Base-by-base conservation (phyloP, 2,888 invertebrate species). In the Hedya salicella region DNA sequence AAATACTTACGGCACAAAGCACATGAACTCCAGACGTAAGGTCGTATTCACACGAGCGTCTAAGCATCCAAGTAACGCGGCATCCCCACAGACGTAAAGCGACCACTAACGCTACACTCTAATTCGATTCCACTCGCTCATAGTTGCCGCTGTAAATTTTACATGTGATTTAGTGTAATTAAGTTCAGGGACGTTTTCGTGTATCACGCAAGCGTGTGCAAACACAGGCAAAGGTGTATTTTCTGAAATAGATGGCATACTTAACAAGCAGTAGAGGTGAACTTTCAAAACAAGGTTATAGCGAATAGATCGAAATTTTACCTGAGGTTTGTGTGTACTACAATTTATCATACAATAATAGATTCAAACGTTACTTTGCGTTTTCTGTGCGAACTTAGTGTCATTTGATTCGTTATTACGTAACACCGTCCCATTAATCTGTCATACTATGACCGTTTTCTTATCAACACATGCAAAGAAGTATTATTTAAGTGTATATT, bases 141-240 rank as follows among this genome's bases (percentile, higher is more conserved):
- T 81, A 81, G 79, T 78, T 81, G 75, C 78, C 88, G 85, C 74
- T 78, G 71, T 88, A 89, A 89, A 91, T 92, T 79, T 71, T 79
- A 75, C 90, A 91, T 89, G 89, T 90, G 89, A 91, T 92, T 91
- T 90, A 91, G 87, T 82, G 82, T 91, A 90, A 92, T 91, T 90
- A 89, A 86, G 88, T 91, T 91, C 84, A 68, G 78, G 74, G 78
- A 75, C 85, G 79, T 83, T 82, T 83, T 86, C 85, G 75, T 78
- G 81, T 79, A 76, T 76, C 75, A 69, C 73, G 73, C 75, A 70
- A 79, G 79, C 59, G 17, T 48, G 21, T 49, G 17, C 52, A 16
- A 36, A 48, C 53, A 30, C 14, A 49, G 30, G 9, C 1, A 9
- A 1, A 36, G 2, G 11, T 36, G 36, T 36, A 11, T 36, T 36